These are phyloP conservation scores for Harlomillsia oculata DNA, from an alignment of 1,140 invertebrate genomes.

Conservation along the genomic window DNA sequence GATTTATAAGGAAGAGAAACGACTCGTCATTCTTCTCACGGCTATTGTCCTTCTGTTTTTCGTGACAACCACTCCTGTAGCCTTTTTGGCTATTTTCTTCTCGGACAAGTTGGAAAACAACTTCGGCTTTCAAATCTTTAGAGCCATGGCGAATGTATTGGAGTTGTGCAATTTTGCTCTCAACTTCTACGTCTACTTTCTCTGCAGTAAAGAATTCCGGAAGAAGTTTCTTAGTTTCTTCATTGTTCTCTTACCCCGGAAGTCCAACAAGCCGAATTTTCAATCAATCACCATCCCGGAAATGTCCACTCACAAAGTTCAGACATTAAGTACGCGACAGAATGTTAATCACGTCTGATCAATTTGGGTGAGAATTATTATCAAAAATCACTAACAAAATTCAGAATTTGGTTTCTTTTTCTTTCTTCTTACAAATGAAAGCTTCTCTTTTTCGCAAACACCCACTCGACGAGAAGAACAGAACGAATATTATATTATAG, in stretches of 20 bases:
- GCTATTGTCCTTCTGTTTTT: constrained; percentile 43
- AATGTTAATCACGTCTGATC: no score
- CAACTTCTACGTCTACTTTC: constrained; percentile 42
- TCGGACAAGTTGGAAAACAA: constrained; percentile 36
- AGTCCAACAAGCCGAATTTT: constrained; percentile 15
- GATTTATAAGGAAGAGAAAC: constrained; percentile 41
- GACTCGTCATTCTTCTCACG: constrained; percentile 41
- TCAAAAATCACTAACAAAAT: no score
- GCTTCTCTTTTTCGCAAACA: no score
- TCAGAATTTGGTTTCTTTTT: no score
- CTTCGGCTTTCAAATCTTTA: constrained; percentile 40
- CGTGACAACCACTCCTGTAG: constrained; percentile 42
- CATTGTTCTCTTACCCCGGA: constrained; percentile 20
- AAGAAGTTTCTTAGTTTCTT: constrained; percentile 38
- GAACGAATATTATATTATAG: no score
- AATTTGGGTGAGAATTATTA: no score
- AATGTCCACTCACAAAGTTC: constrained; percentile 17
- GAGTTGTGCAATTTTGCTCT: constrained; percentile 42
- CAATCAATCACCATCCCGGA: constrained; percentile 26
- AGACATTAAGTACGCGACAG: no score
- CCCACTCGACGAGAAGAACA: no score
- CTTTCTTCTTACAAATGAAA: no score
- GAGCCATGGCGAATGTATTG: constrained; percentile 40
- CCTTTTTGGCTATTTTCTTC: constrained; percentile 40
- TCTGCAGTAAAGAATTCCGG: constrained; percentile 42